A percentile compares a stretch with the other conserved stretches of the same genome.
Conservation (phyloP, 2,113 vertebrate species). For the Calidris pygmaea region DNA sequence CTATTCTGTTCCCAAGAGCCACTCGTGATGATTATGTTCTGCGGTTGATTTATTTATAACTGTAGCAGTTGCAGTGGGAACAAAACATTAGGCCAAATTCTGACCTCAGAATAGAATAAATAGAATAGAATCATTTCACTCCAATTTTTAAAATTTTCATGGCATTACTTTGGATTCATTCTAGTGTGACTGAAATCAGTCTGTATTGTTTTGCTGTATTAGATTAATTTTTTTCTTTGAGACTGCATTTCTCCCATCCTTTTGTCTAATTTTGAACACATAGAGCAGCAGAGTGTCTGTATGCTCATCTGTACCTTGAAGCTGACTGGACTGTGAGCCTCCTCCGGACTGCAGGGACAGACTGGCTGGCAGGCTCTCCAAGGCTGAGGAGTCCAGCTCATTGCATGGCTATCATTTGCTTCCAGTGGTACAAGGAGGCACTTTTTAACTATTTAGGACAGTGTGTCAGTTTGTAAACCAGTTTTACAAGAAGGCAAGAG, state of each 20-base stretch:
- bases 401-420: not conserved
- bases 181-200: not conserved
- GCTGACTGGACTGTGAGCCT: not conserved
- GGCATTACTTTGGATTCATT: not conserved
- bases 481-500: not conserved
- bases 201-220: not conserved
- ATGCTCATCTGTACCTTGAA: not conserved
- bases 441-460: not conserved
- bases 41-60: not conserved
- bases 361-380: not conserved
- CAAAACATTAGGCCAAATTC: conserved; percentile 14
- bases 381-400: no score
- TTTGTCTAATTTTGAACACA: not conserved
- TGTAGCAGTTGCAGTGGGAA: conserved; percentile 2
- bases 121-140: not conserved
- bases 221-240: not conserved
- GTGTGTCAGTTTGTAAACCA: not conserved
- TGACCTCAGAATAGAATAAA: not conserved
- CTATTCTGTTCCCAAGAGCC: not conserved
- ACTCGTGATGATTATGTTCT: not conserved
- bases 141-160: not conserved
- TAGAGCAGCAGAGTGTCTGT: not conserved
- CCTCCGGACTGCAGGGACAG: not conserved
- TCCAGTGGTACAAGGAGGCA: not conserved
- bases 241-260: not conserved